Evolutionary conservation across 2,888 invertebrate genomes (phyloP), one percentile per base, ranked within the genome.

Genomic region (Electrophaes corylata): DNA sequence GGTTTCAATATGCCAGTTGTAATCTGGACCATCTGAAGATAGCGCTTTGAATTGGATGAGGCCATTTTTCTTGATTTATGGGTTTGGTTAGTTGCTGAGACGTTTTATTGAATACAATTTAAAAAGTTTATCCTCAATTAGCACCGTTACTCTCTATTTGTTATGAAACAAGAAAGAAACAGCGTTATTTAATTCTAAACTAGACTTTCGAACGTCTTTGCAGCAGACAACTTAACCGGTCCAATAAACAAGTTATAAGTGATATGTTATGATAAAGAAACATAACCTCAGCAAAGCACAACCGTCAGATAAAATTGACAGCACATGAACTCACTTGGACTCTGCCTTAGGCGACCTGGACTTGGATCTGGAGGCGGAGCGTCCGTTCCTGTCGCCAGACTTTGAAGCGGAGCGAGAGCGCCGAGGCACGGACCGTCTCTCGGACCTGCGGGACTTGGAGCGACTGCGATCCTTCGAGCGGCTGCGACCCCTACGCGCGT

Each of bases 241-340:
- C 35, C 35, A 14, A 12, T 4, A 14, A 12, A 35, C 35, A 6
- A 6, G 12, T 14, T 12, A 35, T 6, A 14, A 1, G 12, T 3
- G 6, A 35, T 16, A 8, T 14, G 4, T 2, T 14, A 8, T 8
- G 8, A 8, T 8, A 48, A 26, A 29, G 69, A 79, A 73, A 74
- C 72, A 73, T 72, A 72, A 79, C 66, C 73, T 74, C 72, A 71
- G 72, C 69, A 55, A n/a, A 41, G 72, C 78, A 76, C 43, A 66
- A 72, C 66, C 68, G 83, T 82, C 81, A 80, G 79, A 73, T 52
- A 3, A 18, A 19, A 83, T 83, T 83, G 84, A 82, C 69, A 77
- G 86, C 83, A 82, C 83, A 81, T 69, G 8, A 1, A 88, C 87
- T 88, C 77, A 88, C 88, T 86, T 86, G 75, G 83, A 78, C 4